Conservation (phyloP, 2,113 vertebrate species). For the Pseudopodoces humilis region DNA sequence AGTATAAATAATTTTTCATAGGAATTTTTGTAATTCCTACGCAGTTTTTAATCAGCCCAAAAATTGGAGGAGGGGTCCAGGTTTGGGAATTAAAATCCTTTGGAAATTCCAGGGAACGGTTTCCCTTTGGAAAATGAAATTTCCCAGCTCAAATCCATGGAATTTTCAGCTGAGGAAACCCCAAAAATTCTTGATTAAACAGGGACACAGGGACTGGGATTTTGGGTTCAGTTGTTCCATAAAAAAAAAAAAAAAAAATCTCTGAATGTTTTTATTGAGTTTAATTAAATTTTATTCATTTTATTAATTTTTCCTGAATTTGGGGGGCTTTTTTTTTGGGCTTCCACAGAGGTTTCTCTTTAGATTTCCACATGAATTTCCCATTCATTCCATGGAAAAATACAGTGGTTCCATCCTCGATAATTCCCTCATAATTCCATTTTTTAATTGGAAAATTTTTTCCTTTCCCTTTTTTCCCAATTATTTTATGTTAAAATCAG, state of each 20-base stretch:
- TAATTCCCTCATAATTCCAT: background rate
- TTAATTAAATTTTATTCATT: background rate
- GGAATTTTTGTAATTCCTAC: background rate
- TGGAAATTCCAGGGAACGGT: background rate
- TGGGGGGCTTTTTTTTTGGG: background rate
- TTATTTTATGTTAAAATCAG: background rate
- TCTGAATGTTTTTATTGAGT: too few species aligned
- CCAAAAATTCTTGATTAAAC: background rate
- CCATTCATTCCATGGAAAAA: background rate
- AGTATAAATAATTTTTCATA: background rate
- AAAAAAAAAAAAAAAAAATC: background rate
- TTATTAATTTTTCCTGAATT: background rate
- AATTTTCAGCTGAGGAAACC: background rate
- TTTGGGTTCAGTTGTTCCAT: background rate
- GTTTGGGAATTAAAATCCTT: background rate
- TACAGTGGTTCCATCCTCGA: background rate
- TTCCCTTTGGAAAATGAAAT: background rate
- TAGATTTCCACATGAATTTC: background rate
- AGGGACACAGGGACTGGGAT: rapidly evolving
- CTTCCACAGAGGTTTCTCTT: background rate
- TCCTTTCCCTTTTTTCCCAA: background rate
- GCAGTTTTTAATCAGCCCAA: background rate
- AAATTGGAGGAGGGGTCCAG: background rate
- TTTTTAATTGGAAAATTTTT: background rate
- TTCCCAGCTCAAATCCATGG: background rate